Base-by-base conservation (phyloP, 2,888 invertebrate species). In the Aethes cnicana region DNA sequence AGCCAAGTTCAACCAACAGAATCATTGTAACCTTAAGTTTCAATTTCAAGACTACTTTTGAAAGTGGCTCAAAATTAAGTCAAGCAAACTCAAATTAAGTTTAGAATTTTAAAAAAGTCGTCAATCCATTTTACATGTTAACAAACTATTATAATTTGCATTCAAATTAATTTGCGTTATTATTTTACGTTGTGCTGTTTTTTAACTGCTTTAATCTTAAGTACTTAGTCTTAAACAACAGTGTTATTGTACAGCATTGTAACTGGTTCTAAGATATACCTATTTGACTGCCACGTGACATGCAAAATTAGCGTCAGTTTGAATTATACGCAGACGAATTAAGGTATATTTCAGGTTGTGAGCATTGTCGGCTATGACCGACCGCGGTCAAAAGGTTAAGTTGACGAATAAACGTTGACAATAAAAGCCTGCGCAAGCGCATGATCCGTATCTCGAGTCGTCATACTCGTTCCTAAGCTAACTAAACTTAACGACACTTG, bases 401-500 rank as follows among this genome's bases (percentile, higher is more conserved):
- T 25, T 18, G 33, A 21, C 44, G 33, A 53, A 43, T 43, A 69
- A 70, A 71, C 68, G 68, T 57, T 67, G 69, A 69, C 62, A 70
- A 74, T 77, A 74, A 78, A 74, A 66, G 64, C 63, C 68, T 63
- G 68, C 71, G 68, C 59, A 63, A 71, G 68, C 74, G 63, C 73
- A 77, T 74, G 82, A 83, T 84, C 59, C 49, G 44, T 66, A 84
- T 86, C 84, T 78, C 50, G 54, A 57, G 47, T 25, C 25, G 25
- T 49, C 50, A 56, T 54, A 50, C 54, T 25, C 52, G 55, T 54
- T 56, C 47, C 44, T 53, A 57, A 59, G 59, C 55, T 55, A 56
- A 50, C 56, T 54, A 46, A 54, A 56, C 53, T 17, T 44, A 44
- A 50, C 32, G 37, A 18, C 49, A 47, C 48, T 63, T 63, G 56